Conservation (phyloP, 2,888 invertebrate species). For the Apamea sordens region DNA sequence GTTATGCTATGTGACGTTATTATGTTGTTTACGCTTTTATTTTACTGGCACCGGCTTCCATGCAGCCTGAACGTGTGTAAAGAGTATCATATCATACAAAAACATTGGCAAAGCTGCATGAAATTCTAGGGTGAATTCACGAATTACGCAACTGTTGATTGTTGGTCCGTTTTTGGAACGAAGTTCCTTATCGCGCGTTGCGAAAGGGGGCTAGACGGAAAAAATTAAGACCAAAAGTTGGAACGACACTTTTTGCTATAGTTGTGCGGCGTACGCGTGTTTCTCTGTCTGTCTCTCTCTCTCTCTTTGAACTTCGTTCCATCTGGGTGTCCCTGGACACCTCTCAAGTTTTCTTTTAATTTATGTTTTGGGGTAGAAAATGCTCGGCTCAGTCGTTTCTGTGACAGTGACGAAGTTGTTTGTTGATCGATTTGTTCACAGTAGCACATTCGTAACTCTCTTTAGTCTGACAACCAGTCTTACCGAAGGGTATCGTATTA, state of each 20-base stretch:
- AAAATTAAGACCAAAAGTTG: too few relatives aligned
- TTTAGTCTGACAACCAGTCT: too few relatives aligned
- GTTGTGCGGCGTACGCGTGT: too few relatives aligned
- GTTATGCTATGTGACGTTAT: not conserved
- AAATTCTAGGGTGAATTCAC: not conserved
- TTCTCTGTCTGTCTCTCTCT: too few relatives aligned
- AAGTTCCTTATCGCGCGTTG: too few relatives aligned
- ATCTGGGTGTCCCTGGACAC: too few relatives aligned
- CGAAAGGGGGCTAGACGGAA: too few relatives aligned
- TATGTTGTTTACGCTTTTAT: not conserved
- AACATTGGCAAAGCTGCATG: not conserved
- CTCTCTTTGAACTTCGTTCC: too few relatives aligned
- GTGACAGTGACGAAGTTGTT: not conserved
- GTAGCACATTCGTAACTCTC: too few relatives aligned
- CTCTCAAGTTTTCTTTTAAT: constrained; percentile 23
- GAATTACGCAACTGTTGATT: constrained; percentile 5
- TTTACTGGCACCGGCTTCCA: not conserved
- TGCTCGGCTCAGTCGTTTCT: not conserved
- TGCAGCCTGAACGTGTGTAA: not conserved
- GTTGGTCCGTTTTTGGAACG: too few relatives aligned
- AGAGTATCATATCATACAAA: not conserved
- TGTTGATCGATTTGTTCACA: not conserved
- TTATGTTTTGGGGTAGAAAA: constrained; percentile 32
- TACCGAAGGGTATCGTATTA: too few relatives aligned
- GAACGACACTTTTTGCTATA: too few relatives aligned